Base-by-base conservation (phyloP, 2,797 vertebrate genomes). In the Glossophaga mutica region DNA sequence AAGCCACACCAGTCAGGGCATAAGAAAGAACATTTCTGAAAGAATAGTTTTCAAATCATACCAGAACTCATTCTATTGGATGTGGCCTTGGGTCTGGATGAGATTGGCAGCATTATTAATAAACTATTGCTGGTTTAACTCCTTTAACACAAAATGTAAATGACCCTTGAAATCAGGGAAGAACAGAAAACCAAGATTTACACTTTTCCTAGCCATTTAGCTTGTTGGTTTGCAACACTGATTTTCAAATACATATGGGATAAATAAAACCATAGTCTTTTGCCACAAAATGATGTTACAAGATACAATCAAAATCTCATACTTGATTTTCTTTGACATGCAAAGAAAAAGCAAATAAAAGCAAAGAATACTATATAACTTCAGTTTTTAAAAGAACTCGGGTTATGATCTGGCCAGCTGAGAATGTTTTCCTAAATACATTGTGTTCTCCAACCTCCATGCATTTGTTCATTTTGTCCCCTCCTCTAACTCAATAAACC, bases 271-370 rank as follows among this genome's bases (percentile, higher is more conserved):
- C 37, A 76, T 11, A 74, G 14, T 11, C 24, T 87, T 94, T 88
- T 79, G 52, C 18, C 59, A 76, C 32, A 84, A 50, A 78, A 78
- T 73, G 37, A 86, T 94, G 4, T 0, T 32, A 52, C 83, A 79
- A 87, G 44, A 70, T 87, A 67, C 26, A 62, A 52, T 62, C 79
- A 86, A 87, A 91, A 78, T 74, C 18, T 94, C 44, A 6, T 57
- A 90, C 24, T 48, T 87, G 19, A 90, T 94, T 93, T 90, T 74
- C 76, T n/a, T 91, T 95, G 57, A 89, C 12, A 32, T 76, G 14
- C 6, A 94, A 94, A 52, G 16, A 82, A 89, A 82, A 91, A 65
- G 29, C 32, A 62, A 95, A 62, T 46, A 90, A 77, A 34, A 77
- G 21, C 24, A 84, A 91, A 87, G 1, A 34, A 84, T 76, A 22